Conservation (phyloP, 2,113 vertebrate species). For the human (Homo sapiens) region DNA sequence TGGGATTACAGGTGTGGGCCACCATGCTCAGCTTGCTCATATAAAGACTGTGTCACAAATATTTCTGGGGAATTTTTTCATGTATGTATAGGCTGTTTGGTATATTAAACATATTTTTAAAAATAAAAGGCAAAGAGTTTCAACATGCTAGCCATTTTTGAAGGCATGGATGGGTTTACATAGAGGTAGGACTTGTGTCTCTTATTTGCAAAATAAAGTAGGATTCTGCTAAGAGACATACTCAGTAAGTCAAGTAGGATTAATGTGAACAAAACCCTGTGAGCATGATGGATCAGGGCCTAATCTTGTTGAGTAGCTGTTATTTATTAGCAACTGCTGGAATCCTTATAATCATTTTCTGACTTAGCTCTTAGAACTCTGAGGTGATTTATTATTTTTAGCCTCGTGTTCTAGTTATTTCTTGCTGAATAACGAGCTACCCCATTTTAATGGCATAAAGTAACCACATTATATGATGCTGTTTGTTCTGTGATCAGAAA, state of each 20-base stretch:
- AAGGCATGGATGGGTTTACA: not conserved
- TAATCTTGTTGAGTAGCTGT: not conserved
- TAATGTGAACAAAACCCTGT: not conserved
- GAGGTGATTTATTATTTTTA: not conserved
- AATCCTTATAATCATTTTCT: not conserved
- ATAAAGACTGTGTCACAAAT: not conserved
- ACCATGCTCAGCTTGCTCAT: no score
- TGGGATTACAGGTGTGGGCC: no score
- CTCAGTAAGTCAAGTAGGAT: not conserved
- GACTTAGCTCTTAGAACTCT: not conserved
- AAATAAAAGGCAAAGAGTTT: not conserved
- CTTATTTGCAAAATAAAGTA: not conserved
- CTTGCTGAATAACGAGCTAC: not conserved
- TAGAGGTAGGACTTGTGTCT: not conserved
- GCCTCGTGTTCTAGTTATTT: not conserved
- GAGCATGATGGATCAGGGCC: not conserved
- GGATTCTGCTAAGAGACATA: not conserved
- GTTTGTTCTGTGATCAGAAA: not conserved
- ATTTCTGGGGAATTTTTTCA: not conserved
- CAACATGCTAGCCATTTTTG: not conserved
- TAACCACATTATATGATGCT: not conserved
- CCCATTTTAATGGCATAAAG: not conserved
- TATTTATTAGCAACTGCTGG: not conserved
- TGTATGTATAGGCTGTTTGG: not conserved
- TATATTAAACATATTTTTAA: not conserved